phyloP scores from a whole-genome alignment of 1,140 invertebrate species.

The Araneus ventricosus region DNA sequence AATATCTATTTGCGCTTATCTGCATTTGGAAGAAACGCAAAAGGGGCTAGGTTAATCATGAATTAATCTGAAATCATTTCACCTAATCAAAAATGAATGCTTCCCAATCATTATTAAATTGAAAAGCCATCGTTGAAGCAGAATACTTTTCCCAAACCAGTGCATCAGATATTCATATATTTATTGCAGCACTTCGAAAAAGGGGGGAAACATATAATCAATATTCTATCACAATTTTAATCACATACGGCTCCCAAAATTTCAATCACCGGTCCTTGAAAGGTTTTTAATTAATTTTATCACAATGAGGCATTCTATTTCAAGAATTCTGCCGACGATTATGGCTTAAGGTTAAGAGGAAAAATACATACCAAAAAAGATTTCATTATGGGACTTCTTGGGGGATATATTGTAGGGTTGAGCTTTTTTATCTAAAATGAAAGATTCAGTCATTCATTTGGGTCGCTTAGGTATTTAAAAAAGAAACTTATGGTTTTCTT shows the following conservation, averaged over 20 bases:
- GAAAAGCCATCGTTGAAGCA: neutral
- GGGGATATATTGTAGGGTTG: too few relatives aligned
- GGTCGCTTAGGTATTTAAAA: too few relatives aligned
- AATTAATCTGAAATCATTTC: slow-evolving; percentile 18
- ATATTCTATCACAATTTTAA: slow-evolving; percentile 58
- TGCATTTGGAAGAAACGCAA: neutral
- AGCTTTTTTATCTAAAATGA: too few relatives aligned
- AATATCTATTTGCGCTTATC: neutral
- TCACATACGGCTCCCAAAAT: slow-evolving; percentile 16
- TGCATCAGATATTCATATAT: neutral
- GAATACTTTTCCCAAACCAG: neutral
- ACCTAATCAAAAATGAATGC: slow-evolving; percentile 32
- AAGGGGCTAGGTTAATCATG: neutral
- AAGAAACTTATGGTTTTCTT: too few relatives aligned
- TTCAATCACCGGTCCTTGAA: neutral
- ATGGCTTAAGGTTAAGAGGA: neutral
- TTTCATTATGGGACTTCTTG: too few relatives aligned
- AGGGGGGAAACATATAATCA: slow-evolving; percentile 3
- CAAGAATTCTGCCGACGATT: neutral
- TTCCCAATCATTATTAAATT: slow-evolving; percentile 27
- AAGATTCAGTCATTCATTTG: too few relatives aligned
- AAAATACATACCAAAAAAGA: neutral
- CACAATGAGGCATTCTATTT: slow-evolving; percentile 14
- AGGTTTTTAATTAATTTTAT: slow-evolving; percentile 55
- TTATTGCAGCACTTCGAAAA: neutral